Conservation (phyloP, 2,113 vertebrate genomes). For the Alosa alosa region DNA sequence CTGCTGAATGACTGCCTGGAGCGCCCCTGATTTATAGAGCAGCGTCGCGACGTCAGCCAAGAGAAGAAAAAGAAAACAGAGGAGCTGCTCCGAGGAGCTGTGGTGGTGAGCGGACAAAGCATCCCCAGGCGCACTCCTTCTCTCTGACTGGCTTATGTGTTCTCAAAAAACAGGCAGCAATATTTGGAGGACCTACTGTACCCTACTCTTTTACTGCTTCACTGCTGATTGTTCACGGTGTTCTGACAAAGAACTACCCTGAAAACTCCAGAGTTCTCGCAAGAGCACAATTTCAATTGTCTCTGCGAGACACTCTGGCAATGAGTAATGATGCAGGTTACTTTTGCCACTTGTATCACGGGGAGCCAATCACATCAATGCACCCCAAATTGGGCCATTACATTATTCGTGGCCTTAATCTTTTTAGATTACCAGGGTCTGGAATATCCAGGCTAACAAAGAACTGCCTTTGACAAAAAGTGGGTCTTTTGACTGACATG, state of each 20-base stretch:
- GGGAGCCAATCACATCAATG: too few species aligned
- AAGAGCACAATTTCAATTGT: too few species aligned
- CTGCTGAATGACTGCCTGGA: constrained; percentile 25
- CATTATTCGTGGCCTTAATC: too few species aligned
- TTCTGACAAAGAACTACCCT: too few species aligned
- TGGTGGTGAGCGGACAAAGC: not conserved
- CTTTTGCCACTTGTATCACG: too few species aligned
- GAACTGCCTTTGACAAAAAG: not conserved
- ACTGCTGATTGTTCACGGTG: not conserved
- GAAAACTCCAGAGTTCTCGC: too few species aligned
- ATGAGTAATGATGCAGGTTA: too few species aligned
- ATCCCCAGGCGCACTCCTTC: not conserved
- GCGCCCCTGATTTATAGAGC: constrained; percentile 33
- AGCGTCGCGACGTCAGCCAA: not conserved
- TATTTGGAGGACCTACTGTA: not conserved
- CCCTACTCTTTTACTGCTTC: not conserved
- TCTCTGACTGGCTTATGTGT: not conserved
- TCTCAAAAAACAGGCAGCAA: not conserved
- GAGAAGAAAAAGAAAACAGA: constrained; percentile 6
- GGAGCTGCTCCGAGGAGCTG: not conserved
- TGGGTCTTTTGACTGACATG: not conserved
- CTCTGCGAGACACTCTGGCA: too few species aligned
- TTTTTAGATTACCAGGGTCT: too few species aligned
- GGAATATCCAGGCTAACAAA: not conserved
- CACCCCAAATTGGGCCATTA: too few species aligned